Conservation (phyloP, 2,888 invertebrate species). For the Cetonia aurata region DNA sequence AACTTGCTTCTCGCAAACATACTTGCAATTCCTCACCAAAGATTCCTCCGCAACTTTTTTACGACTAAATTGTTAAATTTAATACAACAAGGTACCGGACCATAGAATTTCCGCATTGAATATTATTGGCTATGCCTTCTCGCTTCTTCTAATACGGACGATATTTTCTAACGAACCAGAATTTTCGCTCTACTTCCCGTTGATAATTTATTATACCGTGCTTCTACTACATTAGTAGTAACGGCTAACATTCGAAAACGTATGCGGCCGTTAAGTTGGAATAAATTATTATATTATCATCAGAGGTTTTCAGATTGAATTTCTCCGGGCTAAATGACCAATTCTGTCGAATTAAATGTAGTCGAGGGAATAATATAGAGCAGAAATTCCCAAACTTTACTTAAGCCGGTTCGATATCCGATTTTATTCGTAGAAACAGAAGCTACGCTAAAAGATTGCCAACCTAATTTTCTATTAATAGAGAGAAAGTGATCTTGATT, state of each 20-base stretch:
- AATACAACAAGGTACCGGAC: slow-evolving; percentile 3
- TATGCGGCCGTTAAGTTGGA: slow-evolving; percentile 9
- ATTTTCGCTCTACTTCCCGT: slow-evolving; percentile 31
- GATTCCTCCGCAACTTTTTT: not conserved
- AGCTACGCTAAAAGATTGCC: no score
- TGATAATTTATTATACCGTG: slow-evolving; percentile 23
- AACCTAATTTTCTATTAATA: no score
- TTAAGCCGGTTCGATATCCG: no score
- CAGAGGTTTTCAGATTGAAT: no score
- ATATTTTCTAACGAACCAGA: slow-evolving; percentile 35
- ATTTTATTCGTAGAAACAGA: no score
- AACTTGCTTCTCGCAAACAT: no score
- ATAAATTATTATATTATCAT: slow-evolving; percentile 32
- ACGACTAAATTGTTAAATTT: slow-evolving; percentile 29
- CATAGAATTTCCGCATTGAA: slow-evolving; percentile 10
- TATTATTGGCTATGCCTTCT: slow-evolving; percentile 17
- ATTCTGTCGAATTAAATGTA: no score
- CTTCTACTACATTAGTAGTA: slow-evolving; percentile 26
- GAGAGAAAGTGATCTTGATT: no score
- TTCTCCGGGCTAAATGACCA: no score
- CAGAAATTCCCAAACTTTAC: no score
- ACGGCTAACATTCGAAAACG: slow-evolving; percentile 10
- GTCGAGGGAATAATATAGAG: no score
- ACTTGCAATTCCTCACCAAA: no score
- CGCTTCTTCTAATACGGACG: not conserved